Evolutionary conservation across 1,140 invertebrate species (phyloP), one percentile per base, ranked within the genome.

Genomic region (Rhagoletis pomonella): DNA sequence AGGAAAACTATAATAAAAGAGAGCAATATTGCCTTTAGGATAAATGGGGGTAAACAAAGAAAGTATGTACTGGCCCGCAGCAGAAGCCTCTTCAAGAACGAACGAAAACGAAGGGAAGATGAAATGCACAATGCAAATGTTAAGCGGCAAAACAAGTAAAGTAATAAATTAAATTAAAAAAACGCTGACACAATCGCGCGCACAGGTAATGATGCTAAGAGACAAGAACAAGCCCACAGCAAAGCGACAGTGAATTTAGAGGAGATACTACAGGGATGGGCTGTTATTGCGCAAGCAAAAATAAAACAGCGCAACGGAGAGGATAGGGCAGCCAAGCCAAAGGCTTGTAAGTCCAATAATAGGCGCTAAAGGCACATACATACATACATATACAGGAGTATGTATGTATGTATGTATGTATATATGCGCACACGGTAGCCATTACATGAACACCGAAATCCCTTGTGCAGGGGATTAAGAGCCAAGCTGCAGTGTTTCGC

Each of bases 141-240:
- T 50, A 81, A 81, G 42, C 12, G 67, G 42, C 9, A 81, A 81
- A 42, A 14, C 47, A 81, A 81, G 73, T 81, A 55, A 55, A 55
- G 73, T 7, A 81, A 55, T 42, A 81, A 81, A 81, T 81, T 81
- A 81, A 81, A 81, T 85, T 60, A 59, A 85, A 85, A 60, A 29
- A 29, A 85, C 19, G 29, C 55, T 59, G 14, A 85, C 39, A 85
- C 29, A 17, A 7, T 3, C 2, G 39, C 10, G 55, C 12, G 84
- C 42, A 14, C 58, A 60, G 59, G 59, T 62, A 85, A 29, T 58
- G 0, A 29, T 14, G 58, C 47, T 85, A 62, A 44, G 14, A 9
- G 58, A n/a, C 19, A 58, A n/a, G 14, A 85, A 85, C 58, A 85
- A 85, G 29, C 2, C 1, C 12, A 42, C 39, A 44, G 29, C 29